Evolutionary conservation across 2,797 vertebrate species (phyloP), one percentile per base, ranked within the genome.

Genomic region (Peromyscus eremicus): DNA sequence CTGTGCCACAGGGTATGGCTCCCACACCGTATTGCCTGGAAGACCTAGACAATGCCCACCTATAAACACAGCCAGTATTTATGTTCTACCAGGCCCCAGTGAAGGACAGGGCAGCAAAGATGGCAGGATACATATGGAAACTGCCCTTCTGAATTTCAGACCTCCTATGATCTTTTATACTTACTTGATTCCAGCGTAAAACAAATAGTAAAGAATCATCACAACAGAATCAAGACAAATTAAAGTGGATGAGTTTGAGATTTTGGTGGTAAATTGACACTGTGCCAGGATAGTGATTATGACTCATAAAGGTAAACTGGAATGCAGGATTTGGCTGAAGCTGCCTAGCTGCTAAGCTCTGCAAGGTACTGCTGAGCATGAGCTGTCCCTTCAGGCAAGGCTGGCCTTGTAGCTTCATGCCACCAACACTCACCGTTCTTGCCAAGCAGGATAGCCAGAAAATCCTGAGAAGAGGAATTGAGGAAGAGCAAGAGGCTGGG

Each of bases 401-500:
- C 34, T 1, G n/a, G 34, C 25, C 55, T 2, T 90, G 32, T 32
- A 60, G 46, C 75, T 89, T 66, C 32, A 95, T 84, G 66, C 43
- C 34, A 89, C 90, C n/a, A 46, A 21, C 52, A 97, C 98, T 98
- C 98, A 99, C 99, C 99, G 87, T 99, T 99, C 82, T 98, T 99
- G 91, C 99, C 99, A 92, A 99, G 99, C 97, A 99, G 99, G 94
- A 99, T 98, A 9, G 99, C 99, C 98, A 99, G 98, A 97, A 99
- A 99, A 94, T 99, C 99, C 97, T 99, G 99, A 97, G 99, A 99
- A 98, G 99, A 99, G 90, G 99, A 99, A 98, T 99, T 99, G 98
- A 99, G 97, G 21, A 99, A 99, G 79, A 99, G 99, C 91, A 99
- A 99, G 98, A 99, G 99, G 97, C 99, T 99, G 0, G 99, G 99